A percentile compares a stretch with the other conserved stretches of the same genome.
Conservation (phyloP, 2,113 vertebrate species). For the Desmodus rotundus region DNA sequence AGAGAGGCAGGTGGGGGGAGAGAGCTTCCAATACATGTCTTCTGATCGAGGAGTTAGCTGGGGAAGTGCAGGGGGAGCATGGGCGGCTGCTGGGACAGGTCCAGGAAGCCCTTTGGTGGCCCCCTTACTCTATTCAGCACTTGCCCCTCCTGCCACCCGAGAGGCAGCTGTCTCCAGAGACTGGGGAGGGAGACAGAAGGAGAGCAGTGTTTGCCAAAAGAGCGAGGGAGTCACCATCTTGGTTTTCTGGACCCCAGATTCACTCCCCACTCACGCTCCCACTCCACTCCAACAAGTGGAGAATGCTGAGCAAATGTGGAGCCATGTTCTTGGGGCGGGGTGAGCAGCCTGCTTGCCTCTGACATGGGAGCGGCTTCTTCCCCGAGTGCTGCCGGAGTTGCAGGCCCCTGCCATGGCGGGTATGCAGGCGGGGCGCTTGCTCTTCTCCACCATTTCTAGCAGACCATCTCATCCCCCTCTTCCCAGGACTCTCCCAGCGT, state of each 20-base stretch:
- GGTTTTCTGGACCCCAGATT: neutral
- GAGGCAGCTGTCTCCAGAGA: neutral
- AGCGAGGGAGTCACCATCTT: neutral
- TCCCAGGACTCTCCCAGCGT: neutral
- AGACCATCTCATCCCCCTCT: neutral
- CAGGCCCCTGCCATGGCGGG: neutral
- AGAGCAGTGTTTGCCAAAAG: neutral
- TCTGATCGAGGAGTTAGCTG: no score
- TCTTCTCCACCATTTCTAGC: neutral
- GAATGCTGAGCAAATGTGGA: neutral
- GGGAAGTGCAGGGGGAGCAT: neutral
- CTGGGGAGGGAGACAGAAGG: neutral
- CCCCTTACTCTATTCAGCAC: no score
- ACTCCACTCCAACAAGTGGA: neutral
- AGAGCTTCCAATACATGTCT: no score
- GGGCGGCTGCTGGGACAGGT: neutral
- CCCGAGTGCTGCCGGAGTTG: neutral
- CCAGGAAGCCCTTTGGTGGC: neutral
- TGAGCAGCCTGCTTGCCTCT: neutral
- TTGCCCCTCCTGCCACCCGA: neutral
- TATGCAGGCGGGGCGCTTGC: neutral
- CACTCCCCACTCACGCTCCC: no score
- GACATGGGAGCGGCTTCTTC: neutral
- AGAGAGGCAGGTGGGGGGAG: rapidly evolving
- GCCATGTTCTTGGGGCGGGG: no score